Conservation (phyloP, 2,888 invertebrate genomes). For the Deilephila elpenor region DNA sequence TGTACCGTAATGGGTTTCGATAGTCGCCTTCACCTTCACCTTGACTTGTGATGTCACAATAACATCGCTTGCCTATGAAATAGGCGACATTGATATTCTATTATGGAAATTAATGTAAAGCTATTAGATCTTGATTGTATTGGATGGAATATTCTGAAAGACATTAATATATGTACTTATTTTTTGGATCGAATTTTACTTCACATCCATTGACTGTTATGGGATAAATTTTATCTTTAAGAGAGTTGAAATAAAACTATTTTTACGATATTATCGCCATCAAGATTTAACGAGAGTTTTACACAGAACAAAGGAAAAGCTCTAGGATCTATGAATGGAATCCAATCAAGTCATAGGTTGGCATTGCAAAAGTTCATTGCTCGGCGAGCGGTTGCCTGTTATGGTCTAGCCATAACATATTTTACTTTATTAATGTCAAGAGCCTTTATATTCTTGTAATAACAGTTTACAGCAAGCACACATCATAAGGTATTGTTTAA, state of each 20-base stretch:
- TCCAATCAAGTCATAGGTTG: too few relatives aligned
- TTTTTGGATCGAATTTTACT: too few relatives aligned
- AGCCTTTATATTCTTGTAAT: neutral
- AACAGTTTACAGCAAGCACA: conserved; percentile 1
- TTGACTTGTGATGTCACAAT: neutral
- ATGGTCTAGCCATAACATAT: neutral
- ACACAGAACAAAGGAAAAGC: too few relatives aligned
- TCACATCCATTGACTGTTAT: too few relatives aligned
- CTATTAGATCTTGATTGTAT: neutral
- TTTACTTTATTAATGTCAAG: conserved; percentile 1
- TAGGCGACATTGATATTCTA: conserved; percentile 10
- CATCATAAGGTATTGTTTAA: neutral
- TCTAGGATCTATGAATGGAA: too few relatives aligned
- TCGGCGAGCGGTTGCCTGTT: neutral
- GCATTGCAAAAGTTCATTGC: too few relatives aligned
- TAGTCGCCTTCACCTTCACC: neutral
- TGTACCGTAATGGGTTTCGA: neutral
- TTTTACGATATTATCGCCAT: too few relatives aligned
- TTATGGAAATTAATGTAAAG: conserved; percentile 10
- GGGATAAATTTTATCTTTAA: too few relatives aligned
- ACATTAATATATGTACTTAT: too few relatives aligned
- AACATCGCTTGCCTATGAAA: neutral
- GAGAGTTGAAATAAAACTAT: too few relatives aligned
- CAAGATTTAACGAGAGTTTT: too few relatives aligned
- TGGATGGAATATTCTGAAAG: neutral